Evolutionary conservation across 2,113 vertebrate species (phyloP).

Genomic region (Lamprotornis superbus): DNA sequence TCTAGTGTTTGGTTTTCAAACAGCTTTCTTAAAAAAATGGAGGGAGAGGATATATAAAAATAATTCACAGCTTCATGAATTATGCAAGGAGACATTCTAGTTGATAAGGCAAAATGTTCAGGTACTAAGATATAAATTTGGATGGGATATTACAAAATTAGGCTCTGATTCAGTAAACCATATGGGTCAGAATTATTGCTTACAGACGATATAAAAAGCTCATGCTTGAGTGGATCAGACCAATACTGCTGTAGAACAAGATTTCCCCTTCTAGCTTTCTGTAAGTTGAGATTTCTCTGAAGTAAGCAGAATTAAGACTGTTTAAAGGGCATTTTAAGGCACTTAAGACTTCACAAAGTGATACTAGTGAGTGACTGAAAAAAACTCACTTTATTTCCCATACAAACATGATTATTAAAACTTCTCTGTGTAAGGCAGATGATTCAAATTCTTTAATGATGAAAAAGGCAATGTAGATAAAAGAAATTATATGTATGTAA

Average conservation of each 20-base stretch:
- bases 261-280: not conserved
- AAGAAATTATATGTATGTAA: not conserved
- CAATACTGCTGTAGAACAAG: not conserved
- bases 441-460: not conserved
- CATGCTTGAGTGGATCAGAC: not conserved
- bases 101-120: conserved; percentile 8
- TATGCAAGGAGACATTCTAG: conserved; percentile 6
- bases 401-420: not conserved
- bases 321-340: not conserved
- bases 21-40: not conserved
- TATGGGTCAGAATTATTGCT: not conserved
- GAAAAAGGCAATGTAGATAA: not conserved
- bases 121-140: conserved; percentile 7
- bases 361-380: not conserved
- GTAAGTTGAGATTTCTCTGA: not conserved
- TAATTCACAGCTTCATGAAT: conserved; percentile 40
- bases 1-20: not conserved
- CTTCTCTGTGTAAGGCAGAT: not conserved
- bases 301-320: not conserved
- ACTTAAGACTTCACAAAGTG: not conserved
- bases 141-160: conserved; percentile 1
- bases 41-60: conserved; percentile 7
- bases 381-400: not conserved
- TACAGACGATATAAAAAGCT: not conserved
- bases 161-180: conserved; percentile 20